Evolutionary conservation across 2,888 invertebrate species (phyloP).

Genomic region (Sinohyriopsis cumingii): DNA sequence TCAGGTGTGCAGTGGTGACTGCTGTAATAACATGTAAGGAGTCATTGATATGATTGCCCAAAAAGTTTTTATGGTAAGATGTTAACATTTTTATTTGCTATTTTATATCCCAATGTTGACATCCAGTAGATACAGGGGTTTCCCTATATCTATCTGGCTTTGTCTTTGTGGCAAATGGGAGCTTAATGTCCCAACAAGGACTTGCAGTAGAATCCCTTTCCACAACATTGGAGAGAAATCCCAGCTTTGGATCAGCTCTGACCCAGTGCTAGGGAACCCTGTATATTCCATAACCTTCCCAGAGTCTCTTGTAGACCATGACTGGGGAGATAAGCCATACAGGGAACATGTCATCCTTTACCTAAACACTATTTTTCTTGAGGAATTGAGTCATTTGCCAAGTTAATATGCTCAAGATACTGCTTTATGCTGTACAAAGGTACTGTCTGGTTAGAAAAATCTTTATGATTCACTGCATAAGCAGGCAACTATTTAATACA

Average conservation of each 20-base stretch:
- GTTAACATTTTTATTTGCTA: no score
- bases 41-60: no score
- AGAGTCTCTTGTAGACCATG: conserved; percentile 45
- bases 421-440: no score
- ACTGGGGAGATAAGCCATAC: conserved; percentile 62
- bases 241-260: conserved; percentile 33
- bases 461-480: no score
- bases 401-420: no score
- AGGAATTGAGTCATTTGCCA: no score
- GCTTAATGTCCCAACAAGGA: conserved; percentile 41
- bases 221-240: conserved; percentile 58
- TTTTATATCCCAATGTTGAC: conserved; percentile 16
- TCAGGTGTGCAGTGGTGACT: conserved; percentile 8
- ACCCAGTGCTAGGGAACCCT: conserved; percentile 31
- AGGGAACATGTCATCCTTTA: conserved; percentile 36
- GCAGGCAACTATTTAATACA: no score
- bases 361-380: no score
- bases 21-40: no score
- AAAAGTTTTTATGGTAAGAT: no score
- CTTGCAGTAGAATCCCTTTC: conserved; percentile 58
- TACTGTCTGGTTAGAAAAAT: no score
- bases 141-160: conserved; percentile 10
- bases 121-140: conserved; percentile 11
- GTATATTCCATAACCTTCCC: conserved; percentile 57
- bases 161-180: conserved; percentile 41